Evolutionary conservation across 2,113 vertebrate genomes (phyloP).

Genomic region (Dromaius novaehollandiae): DNA sequence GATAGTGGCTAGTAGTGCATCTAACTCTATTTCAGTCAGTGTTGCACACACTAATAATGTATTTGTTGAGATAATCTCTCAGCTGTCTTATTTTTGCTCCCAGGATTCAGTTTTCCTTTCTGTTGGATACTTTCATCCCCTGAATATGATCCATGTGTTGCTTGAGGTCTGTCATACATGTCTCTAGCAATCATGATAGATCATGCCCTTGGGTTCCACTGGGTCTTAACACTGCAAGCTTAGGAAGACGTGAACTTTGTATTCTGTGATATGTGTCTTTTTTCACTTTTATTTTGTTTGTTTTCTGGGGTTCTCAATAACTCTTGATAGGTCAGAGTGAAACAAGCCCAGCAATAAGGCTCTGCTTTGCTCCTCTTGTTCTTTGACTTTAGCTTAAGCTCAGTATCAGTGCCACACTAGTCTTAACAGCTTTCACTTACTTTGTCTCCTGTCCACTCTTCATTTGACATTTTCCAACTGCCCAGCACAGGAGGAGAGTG

Average conservation of each 20-base stretch:
- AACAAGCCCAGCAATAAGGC: neutral
- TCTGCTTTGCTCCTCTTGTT: neutral
- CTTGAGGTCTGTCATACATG: neutral
- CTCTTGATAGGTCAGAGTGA: fast-evolving
- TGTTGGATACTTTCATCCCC: neutral
- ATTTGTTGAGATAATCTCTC: neutral
- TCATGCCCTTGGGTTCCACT: fast-evolving
- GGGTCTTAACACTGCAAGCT: neutral
- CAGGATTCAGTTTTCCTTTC: neutral
- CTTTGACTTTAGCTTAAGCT: neutral
- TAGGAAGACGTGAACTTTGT: fast-evolving
- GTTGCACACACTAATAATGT: neutral
- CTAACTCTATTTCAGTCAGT: neutral
- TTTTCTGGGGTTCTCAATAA: neutral
- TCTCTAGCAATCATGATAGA: neutral
- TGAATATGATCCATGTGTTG: neutral
- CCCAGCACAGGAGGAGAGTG: neutral
- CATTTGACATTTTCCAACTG: neutral
- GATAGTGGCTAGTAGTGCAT: neutral
- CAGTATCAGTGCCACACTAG: fast-evolving
- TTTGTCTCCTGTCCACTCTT: neutral
- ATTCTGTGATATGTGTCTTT: neutral
- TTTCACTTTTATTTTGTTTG: no score
- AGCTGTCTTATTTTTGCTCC: neutral
- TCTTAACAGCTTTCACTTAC: neutral